Conservation (phyloP, 2,113 vertebrate species). For the Nannobrachium achirus region DNA sequence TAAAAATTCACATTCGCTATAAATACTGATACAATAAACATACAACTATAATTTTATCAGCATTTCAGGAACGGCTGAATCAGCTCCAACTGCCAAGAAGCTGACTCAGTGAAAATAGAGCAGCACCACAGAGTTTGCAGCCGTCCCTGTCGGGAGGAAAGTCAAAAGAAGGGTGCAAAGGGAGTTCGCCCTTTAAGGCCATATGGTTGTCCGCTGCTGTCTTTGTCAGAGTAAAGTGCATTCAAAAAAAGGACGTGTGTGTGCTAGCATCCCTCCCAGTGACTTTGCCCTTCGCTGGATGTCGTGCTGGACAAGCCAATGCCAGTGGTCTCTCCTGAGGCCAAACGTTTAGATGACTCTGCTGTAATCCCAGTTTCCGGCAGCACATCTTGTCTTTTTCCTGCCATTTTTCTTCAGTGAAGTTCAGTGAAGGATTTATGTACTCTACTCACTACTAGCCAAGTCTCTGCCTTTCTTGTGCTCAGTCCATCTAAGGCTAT, state of each 20-base stretch:
- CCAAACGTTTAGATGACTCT: conserved; percentile 18
- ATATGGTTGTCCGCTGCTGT: conserved; percentile 30
- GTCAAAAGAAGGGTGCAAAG: neutral
- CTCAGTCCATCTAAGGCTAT: conserved; percentile 23
- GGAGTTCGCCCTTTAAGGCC: neutral
- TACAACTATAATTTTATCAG: conserved; percentile 1
- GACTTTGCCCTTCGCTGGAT: neutral
- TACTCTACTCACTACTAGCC: conserved; percentile 8
- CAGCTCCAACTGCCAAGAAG: conserved; percentile 57
- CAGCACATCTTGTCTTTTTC: conserved; percentile 16
- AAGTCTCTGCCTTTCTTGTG: conserved; percentile 33
- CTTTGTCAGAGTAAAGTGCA: conserved; percentile 1
- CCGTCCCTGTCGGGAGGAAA: conserved; percentile 26
- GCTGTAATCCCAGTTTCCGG: conserved; percentile 30
- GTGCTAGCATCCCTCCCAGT: conserved; percentile 6
- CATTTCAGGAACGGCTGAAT: conserved; percentile 29
- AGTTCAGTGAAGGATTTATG: conserved; percentile 40
- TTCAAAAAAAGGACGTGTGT: conserved; percentile 1
- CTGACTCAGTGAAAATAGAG: conserved; percentile 33
- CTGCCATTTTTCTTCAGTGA: conserved; percentile 25
- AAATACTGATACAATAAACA: neutral
- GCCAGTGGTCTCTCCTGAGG: conserved; percentile 9
- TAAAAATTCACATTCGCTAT: conserved; percentile 8
- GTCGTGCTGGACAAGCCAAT: conserved; percentile 9
- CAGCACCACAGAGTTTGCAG: conserved; percentile 25